Evolutionary conservation across 2,888 invertebrate species (phyloP).

Genomic region (Caenorhabditis becei): DNA sequence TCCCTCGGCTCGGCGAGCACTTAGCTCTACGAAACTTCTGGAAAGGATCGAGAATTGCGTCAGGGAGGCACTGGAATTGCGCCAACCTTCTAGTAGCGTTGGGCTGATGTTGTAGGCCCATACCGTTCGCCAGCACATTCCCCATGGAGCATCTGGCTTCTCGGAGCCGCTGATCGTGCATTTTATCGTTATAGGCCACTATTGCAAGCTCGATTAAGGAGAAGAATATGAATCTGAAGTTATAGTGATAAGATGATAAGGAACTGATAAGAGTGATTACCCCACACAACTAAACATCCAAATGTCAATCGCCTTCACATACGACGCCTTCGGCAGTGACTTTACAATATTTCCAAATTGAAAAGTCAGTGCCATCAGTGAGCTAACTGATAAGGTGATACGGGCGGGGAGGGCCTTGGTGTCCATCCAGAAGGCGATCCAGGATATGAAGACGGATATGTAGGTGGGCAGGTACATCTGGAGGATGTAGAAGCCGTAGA

Average conservation of each 20-base stretch:
- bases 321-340: slow-evolving; percentile 78
- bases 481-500: slow-evolving; percentile 81
- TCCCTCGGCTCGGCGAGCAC: slow-evolving; percentile 53
- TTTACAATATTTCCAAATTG: slow-evolving; percentile 81
- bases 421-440: slow-evolving; percentile 82
- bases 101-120: slow-evolving; percentile 11
- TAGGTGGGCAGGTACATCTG: slow-evolving; percentile 81
- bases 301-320: slow-evolving; percentile 80
- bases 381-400: slow-evolving; percentile 80
- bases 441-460: slow-evolving; percentile 80
- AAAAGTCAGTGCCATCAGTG: slow-evolving; percentile 81
- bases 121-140: slow-evolving; percentile 49
- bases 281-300: slow-evolving; percentile 78
- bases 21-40: slow-evolving; percentile 62
- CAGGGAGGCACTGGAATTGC: not conserved
- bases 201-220: slow-evolving; percentile 79
- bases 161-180: slow-evolving; percentile 74
- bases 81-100: slow-evolving; percentile 1
- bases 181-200: slow-evolving; percentile 81
- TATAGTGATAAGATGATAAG: not conserved
- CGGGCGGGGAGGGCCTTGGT: slow-evolving; percentile 79
- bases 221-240: slow-evolving; percentile 74
- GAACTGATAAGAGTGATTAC: slow-evolving; percentile 35
- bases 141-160: slow-evolving; percentile 55
- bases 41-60: not conserved